Evolutionary conservation across 2,113 vertebrate genomes (phyloP), one percentile per base, ranked within the genome.

Genomic region (Glaucidium brasilianum): DNA sequence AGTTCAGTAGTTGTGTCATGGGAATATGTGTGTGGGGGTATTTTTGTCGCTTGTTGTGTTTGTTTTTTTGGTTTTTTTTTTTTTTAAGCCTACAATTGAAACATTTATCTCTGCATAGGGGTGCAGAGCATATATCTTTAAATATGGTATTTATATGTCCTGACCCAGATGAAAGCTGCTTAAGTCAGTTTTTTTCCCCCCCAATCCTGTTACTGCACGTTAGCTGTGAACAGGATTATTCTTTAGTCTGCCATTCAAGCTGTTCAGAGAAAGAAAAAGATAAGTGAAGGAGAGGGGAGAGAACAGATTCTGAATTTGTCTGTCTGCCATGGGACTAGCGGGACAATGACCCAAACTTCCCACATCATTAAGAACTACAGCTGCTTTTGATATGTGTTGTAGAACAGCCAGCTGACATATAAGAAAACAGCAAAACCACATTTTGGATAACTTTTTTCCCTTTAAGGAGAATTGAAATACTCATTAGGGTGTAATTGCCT

Each of bases 211-310:
- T 98, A 96, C 90, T 97, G 43, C 94, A 97, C 94, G 96, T 98
- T 98, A 98, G 91, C 96, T 98, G 95, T 92, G 96, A 98, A 97
- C 87, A 91, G 93, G 96, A 98, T 98, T 98, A 98, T 98, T 96
- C 96, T 96, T 92, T 87, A 96, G 96, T 68, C 92, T 97, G 95
- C 92, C 97, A 96, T 94, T 98, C 97, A 98, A 94, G 92, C 93
- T 96, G 93, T 96, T 97, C 95, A 93, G 91, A 90, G 84, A 58
- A 96, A 97, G 29, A 29, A 63, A 30, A 59, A 55, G 18, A 22
- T 34, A 47, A 35, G 15, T 34, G 39, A 67, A 4, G 37, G 63
- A 82, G 32, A 94, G 13, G 9, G 75, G 23, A 96, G 67, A 95
- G 78, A 97, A 97, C 74, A 97, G 87, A 73, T 96, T 96, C 91